Conservation (phyloP, 2,797 vertebrate genomes). For the Acanthurus tractus region DNA sequence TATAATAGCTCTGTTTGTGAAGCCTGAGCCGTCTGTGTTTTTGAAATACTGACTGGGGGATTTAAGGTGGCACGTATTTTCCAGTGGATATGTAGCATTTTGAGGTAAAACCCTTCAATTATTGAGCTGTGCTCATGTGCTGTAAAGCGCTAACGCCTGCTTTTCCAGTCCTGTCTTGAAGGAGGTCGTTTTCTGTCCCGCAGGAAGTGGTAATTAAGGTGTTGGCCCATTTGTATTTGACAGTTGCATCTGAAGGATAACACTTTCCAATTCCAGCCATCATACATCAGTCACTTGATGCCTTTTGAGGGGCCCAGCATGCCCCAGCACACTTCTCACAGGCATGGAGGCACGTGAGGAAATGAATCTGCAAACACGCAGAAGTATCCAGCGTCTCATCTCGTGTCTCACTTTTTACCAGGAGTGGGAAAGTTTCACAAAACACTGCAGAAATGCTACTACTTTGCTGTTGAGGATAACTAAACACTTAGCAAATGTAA, state of each 20-base stretch:
- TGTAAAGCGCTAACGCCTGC: slow-evolving; percentile 56
- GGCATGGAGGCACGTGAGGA: slow-evolving; percentile 1
- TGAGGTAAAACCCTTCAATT: slow-evolving; percentile 75
- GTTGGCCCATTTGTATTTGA: slow-evolving; percentile 68
- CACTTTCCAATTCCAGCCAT: slow-evolving; percentile 66
- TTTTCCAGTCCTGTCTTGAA: slow-evolving; percentile 66
- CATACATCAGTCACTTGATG: slow-evolving; percentile 65
- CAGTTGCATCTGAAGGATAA: slow-evolving; percentile 65
- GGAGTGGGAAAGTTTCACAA: slow-evolving; percentile 27
- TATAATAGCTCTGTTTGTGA: slow-evolving; percentile 37
- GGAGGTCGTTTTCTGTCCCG: slow-evolving; percentile 62
- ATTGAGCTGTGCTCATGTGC: slow-evolving; percentile 47
- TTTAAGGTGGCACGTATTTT: slow-evolving; percentile 72
- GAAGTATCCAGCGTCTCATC: slow-evolving; percentile 30
- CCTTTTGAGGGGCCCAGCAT: slow-evolving; percentile 28
- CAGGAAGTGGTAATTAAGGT: slow-evolving; percentile 67
- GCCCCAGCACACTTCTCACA: slow-evolving; percentile 24
- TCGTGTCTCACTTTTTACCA: slow-evolving; percentile 14
- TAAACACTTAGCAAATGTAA: not conserved
- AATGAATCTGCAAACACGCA: slow-evolving; percentile 28
- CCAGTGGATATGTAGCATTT: slow-evolving; percentile 65
- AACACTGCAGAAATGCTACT: not conserved
- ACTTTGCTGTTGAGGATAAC: not conserved
- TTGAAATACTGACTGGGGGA: slow-evolving; percentile 51
- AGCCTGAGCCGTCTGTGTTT: slow-evolving; percentile 56